Conservation (phyloP, 2,888 invertebrate species). For the Gymnoscelis rufifasciata region DNA sequence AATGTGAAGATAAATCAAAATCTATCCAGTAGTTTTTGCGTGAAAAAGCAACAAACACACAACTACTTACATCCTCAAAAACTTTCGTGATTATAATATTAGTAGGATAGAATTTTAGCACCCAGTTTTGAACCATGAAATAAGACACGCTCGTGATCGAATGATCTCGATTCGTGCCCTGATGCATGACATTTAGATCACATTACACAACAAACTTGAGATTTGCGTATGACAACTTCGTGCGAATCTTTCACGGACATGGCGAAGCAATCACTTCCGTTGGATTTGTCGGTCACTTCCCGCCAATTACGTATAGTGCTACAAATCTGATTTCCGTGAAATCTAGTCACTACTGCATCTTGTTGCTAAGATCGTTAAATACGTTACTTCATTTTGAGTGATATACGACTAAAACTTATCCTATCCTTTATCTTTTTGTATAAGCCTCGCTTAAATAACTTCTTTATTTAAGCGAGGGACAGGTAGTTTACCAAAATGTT, state of each 20-base stretch:
- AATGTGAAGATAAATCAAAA: too few species aligned
- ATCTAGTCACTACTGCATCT: background rate
- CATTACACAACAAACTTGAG: slow-evolving; percentile 39
- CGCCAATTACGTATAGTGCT: slow-evolving; percentile 37
- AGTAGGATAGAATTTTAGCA: slow-evolving; percentile 6
- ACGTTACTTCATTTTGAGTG: too few species aligned
- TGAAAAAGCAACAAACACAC: too few species aligned
- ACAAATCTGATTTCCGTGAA: slow-evolving; percentile 39
- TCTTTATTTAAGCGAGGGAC: too few species aligned
- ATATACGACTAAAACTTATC: too few species aligned
- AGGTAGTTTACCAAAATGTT: too few species aligned
- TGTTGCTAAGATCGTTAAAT: too few species aligned
- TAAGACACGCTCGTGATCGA: slow-evolving; percentile 21
- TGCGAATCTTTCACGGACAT: slow-evolving; percentile 40
- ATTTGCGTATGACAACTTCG: slow-evolving; percentile 36
- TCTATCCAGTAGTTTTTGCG: too few species aligned
- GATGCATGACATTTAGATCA: slow-evolving; percentile 42
- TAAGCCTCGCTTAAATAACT: too few species aligned
- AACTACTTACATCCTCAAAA: too few species aligned
- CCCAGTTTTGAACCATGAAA: slow-evolving; percentile 8
- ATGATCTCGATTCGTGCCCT: slow-evolving; percentile 33
- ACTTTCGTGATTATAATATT: too few species aligned
- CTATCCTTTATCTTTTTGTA: too few species aligned
- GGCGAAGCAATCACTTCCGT: slow-evolving; percentile 56
- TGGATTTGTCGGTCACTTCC: slow-evolving; percentile 47